Base-by-base conservation (phyloP, 2,888 invertebrate species). In the Perithous albicinctus region DNA sequence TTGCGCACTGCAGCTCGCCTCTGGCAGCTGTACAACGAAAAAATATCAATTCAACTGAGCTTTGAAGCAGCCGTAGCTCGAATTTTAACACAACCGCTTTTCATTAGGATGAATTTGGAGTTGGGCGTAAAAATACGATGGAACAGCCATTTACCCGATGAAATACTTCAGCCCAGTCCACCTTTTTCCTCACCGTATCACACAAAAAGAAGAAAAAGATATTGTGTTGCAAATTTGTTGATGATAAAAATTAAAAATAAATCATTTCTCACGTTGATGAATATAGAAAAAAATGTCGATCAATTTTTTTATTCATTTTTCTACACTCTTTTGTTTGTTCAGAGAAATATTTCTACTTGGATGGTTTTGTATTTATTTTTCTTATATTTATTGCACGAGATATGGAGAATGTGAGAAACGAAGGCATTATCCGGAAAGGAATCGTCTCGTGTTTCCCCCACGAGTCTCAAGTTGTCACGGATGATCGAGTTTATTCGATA, bases 381-480 rank as follows among this genome's bases (percentile, higher is more conserved):
- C 18, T 32, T 29, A 59, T 1, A 59, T 32, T 59, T 32, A 59
- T 59, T 59, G 8, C 32, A 32, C 59, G 32, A 18, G 32, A 32
- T 12, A 12, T 20, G 15, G 3, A 32, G 18, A 32, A 56, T 48
- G 63, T 46, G 46, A 29, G 48, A 29, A 72, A 43, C 59, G 48
- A 63, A 51, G 51, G 73, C 63, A 73, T 63, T 51, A 73, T 63
- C 48, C 61, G 61, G 72, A 73, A 73, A 48, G 20, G 61, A 61
- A 73, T 43, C 61, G 61, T 59, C 61, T 46, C 61, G 59, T 59
- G 72, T 59, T n/a, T 73, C 15, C 35, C 48, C 35, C 59, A 73
- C 46, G 61, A 35, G 72, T 73, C 61, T 73, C 72, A 48, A 59
- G 72, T 59, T 59, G 72, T 73, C 72, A 73, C 72, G 61, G 72